Evolutionary conservation across 1,140 invertebrate species (phyloP), one percentile per base, ranked within the genome.

Genomic region (Drosophila malerkotliana): DNA sequence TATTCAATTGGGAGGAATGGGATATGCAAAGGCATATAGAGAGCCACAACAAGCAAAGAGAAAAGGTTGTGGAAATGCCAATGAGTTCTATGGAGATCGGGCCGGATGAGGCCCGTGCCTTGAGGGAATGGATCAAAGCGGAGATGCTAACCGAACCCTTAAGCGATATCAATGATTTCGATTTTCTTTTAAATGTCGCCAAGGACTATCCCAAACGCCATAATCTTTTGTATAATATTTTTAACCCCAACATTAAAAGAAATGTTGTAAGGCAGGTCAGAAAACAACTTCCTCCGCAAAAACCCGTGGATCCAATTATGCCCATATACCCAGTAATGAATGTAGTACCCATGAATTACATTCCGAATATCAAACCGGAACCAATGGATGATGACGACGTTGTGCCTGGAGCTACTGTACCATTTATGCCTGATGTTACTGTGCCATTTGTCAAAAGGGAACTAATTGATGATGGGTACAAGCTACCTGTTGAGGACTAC

Each of bases 111-210:
- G 54, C 59, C 9, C 32, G 52, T 0, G 37, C 14, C 7, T 1
- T 72, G 24, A 2, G n/a, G 2, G 73, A 67, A 1, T 72, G 49
- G 49, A 55, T 76, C 0, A 72, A 67, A n/a, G 26, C 57, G 3
- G 58, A 67, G 14, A 2, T 32, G 5, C 21, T 79, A 0, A 39
- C 45, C 24, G 49, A 58, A 1, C 57, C 67, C 0, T 12, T 55
- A 0, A 55, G 53, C 8, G 76, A 79, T 7, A 67, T 79, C 5
- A 57, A 67, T 2, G 53, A 56, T 7, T 78, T 24, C 8, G 57
- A 78, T n/a, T 44, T 47, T 48, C 26, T 76, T 0, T 18, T 72
- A 10, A 45, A 3, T 15, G 34, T 78, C 48, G 61, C 61, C 5
- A 49, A 37, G 4, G 59, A 69, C 3, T n/a, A 4, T 3, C 30